phyloP scores from a whole-genome alignment of 1,140 invertebrate genomes.

The Babylonia areolata region DNA sequence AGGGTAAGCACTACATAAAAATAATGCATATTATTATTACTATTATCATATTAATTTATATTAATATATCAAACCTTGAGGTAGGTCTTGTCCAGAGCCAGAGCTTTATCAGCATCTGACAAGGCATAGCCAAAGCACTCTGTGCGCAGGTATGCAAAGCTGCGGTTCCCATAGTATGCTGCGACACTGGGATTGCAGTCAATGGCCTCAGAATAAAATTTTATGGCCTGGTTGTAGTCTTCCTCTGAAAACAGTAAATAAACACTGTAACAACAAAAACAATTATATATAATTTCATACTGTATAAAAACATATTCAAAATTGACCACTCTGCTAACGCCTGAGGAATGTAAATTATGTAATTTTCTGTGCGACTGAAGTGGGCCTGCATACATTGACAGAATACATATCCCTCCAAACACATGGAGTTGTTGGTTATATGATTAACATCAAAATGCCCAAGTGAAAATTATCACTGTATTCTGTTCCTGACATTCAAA shows the following conservation, averaged over 20 bases:
- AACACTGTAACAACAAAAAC: slow-evolving; percentile 1
- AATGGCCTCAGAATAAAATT: slow-evolving; percentile 94
- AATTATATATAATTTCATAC: neutral
- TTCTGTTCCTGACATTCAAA: no score
- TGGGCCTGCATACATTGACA: no score
- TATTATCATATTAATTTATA: no score
- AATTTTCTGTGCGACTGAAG: no score
- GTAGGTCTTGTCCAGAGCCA: slow-evolving; percentile 92
- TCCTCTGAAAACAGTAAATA: slow-evolving; percentile 83
- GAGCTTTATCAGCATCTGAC: slow-evolving; percentile 92
- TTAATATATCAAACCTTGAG: slow-evolving; percentile 92
- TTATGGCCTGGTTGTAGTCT: slow-evolving; percentile 91
- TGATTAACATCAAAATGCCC: no score
- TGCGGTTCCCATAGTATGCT: slow-evolving; percentile 88
- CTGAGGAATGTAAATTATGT: no score
- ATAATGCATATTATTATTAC: no score
- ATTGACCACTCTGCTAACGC: neutral
- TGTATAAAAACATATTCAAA: neutral
- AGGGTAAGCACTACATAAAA: no score
- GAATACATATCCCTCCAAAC: no score
- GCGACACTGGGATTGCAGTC: slow-evolving; percentile 88
- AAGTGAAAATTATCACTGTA: no score
- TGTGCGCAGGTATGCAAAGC: slow-evolving; percentile 93
- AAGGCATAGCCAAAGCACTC: slow-evolving; percentile 97
- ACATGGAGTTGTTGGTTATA: no score